Base-by-base conservation (phyloP, 2,888 invertebrate genomes). In the Azorinus chamasolen region DNA sequence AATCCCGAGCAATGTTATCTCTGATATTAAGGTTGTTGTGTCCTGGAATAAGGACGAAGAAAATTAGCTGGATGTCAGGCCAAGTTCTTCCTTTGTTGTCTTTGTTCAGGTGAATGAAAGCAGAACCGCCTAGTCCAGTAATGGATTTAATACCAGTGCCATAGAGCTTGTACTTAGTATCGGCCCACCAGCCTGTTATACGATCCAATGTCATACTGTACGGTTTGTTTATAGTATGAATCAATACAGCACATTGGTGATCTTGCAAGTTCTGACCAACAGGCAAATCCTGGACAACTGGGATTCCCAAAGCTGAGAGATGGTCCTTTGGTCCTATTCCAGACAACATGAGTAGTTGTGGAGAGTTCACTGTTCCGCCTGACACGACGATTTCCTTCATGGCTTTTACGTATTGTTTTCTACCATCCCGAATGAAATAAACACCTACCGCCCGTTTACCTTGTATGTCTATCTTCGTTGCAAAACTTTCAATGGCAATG, bases 251-350 rank as follows among this genome's bases (percentile, higher is more conserved):
- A 1, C 6, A 2, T 8, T 87, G 76, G 46, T 90, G 90, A 41
- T 91, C 90, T 57, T 90, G 88, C 3, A 90, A 75, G 72, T 90
- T 88, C 27, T 89, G 80, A 5, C 91, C 91, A 18, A 91, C 91
- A 4, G 90, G 90, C 20, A 91, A 69, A 71, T 91, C 88, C 18
- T 81, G 84, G 5, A 86, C 78, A 6, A 90, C 81, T 6, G 87
- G 86, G 48, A 91, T 88, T 86, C 85, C 83, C n/a, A 90, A 72
- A 16, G 86, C 83, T 46, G 90, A 79, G 12, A 93, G 84, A 27
- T 92, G 89, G 20, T 87, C 81, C n/a, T 72, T 78, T 4, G 92
- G 93, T 20, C 93, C 93, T 39, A 93, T 86, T n/a, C 91, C 91
- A 54, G 91, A 91, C 37, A 90, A 73, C 87, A 93, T 84, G 14